A percentile compares a stretch with the other conserved stretches of the same genome.
phyloP scores from a whole-genome alignment of 2,113 vertebrate genomes.

The Acanthisitta chloris region DNA sequence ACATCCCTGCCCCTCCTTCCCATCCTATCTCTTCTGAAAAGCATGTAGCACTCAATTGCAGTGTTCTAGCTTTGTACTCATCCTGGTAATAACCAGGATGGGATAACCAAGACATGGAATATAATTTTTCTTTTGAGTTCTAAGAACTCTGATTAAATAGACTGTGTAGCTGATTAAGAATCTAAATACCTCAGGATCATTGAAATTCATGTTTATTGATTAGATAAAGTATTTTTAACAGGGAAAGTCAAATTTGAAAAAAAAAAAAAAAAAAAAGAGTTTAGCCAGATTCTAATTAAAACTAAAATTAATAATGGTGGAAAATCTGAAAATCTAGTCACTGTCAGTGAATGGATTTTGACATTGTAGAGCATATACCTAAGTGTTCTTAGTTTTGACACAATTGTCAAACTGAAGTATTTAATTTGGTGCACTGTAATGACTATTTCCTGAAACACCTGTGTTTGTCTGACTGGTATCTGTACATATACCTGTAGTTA shows the following conservation, averaged over 20 bases:
- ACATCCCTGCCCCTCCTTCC: not conserved
- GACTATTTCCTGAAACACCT: constrained; percentile 10
- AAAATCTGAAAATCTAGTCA: not conserved
- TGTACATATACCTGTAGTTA: not conserved
- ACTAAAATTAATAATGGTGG: not conserved
- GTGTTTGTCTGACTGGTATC: not conserved
- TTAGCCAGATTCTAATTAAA: constrained; percentile 34
- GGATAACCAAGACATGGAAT: constrained; percentile 35
- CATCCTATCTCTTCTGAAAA: not conserved
- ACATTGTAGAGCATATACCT: not conserved
- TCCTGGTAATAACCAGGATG: not conserved
- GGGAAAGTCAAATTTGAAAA: constrained; percentile 59
- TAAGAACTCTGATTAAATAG: constrained; percentile 62
- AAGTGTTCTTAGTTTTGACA: not conserved
- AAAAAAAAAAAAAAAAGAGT: constrained; percentile 22
- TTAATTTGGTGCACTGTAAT: not conserved
- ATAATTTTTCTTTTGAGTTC: constrained; percentile 26
- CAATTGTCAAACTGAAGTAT: not conserved
- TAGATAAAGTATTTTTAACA: constrained; percentile 70
- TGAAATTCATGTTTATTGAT: constrained; percentile 70
- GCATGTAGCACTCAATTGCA: not conserved
- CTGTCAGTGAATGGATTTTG: not conserved
- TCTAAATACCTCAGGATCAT: constrained; percentile 59
- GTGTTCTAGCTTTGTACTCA: not conserved
- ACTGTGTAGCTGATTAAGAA: constrained; percentile 54